phyloP scores from a whole-genome alignment of 2,888 invertebrate species.

The Argyra leucocephala region DNA sequence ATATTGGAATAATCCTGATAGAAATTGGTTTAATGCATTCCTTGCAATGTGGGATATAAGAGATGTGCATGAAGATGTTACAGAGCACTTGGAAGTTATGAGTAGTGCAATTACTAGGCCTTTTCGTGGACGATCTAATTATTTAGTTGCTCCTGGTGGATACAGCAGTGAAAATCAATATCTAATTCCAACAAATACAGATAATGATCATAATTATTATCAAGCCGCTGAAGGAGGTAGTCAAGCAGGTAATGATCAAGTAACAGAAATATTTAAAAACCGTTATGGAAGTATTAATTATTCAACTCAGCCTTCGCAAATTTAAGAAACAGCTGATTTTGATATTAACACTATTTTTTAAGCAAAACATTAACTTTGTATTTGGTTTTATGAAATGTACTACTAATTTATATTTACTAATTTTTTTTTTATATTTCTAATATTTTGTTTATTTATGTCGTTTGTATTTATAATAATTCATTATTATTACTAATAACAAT shows the following conservation, averaged over 20 bases:
- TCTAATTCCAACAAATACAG: constrained; percentile 34
- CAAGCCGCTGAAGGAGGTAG: not conserved
- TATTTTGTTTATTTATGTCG: not conserved
- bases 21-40: constrained; percentile 66
- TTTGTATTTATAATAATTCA: not conserved
- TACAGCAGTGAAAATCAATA: constrained; percentile 49
- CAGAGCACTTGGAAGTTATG: constrained; percentile 86
- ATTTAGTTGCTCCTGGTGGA: constrained; percentile 58
- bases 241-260: constrained; percentile 29
- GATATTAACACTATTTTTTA: too few species aligned
- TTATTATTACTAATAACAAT: too few species aligned
- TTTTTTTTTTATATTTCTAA: too few species aligned
- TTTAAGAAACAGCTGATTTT: not conserved
- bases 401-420: not conserved
- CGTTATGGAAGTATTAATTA: constrained; percentile 37
- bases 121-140: constrained; percentile 66
- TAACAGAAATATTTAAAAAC: constrained; percentile 28
- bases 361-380: too few species aligned
- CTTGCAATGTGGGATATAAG: constrained; percentile 94
- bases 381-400: not conserved
- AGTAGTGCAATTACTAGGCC: constrained; percentile 68
- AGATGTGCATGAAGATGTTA: constrained; percentile 84
- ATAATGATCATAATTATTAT: constrained; percentile 10
- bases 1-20: constrained; percentile 43
- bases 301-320: constrained; percentile 12